These are phyloP conservation scores for Argyra leucocephala DNA, from an alignment of 2,888 invertebrate species.

Conservation along the genomic window DNA sequence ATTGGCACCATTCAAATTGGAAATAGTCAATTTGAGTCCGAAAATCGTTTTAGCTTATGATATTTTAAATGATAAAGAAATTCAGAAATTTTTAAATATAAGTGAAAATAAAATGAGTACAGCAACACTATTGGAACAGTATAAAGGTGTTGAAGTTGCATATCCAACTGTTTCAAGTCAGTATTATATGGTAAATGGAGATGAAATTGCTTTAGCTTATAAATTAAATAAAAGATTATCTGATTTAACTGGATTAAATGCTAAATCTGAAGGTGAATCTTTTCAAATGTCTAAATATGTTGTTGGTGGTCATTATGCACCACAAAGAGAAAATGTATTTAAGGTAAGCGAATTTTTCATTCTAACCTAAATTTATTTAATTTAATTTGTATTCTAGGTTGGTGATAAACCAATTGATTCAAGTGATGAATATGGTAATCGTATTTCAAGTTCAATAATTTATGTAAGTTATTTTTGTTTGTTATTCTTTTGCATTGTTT, in stretches of 20 bases:
- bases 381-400: background rate
- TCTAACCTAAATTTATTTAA: slow-evolving; percentile 6
- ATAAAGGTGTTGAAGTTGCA: background rate
- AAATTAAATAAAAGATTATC: slow-evolving; percentile 23
- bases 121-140: slow-evolving; percentile 18
- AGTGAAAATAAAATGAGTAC: slow-evolving; percentile 20
- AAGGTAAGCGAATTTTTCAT: slow-evolving; percentile 44
- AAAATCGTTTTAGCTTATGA: slow-evolving; percentile 24
- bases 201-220: slow-evolving; percentile 11
- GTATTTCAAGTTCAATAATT: slow-evolving; percentile 26
- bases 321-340: slow-evolving; percentile 56
- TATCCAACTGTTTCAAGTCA: background rate
- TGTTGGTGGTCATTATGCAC: slow-evolving; percentile 26
- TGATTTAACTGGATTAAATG: slow-evolving; percentile 28
- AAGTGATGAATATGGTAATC: slow-evolving; percentile 21
- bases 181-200: background rate
- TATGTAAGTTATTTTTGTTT: slow-evolving; percentile 24
- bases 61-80: slow-evolving; percentile 21
- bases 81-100: slow-evolving; percentile 19
- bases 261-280: slow-evolving; percentile 42
- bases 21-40: slow-evolving; percentile 26
- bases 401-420: background rate
- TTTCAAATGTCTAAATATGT: slow-evolving; percentile 28
- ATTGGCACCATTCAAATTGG: slow-evolving; percentile 27
- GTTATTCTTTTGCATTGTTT: too few species aligned